phyloP scores from a whole-genome alignment of 2,797 vertebrate genomes.

The Phyllotis vaccarum region DNA sequence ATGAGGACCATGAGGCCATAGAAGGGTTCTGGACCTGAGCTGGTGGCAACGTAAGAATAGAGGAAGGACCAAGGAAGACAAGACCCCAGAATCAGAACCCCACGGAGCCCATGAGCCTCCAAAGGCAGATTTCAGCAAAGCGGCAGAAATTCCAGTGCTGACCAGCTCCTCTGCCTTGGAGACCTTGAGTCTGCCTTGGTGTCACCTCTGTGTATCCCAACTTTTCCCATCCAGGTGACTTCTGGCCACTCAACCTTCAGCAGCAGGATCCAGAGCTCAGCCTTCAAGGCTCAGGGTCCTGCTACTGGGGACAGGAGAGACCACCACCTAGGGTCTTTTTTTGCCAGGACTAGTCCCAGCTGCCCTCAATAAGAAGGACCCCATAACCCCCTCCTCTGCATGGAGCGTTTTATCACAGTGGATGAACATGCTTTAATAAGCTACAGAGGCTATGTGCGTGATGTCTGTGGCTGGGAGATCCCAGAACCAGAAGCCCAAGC shows the following conservation, averaged over 20 bases:
- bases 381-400: rapidly evolving
- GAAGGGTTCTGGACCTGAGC: not conserved
- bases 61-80: not conserved
- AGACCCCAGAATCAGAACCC: not conserved
- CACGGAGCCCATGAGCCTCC: not conserved
- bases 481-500: not conserved
- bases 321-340: not conserved
- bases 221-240: not conserved
- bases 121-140: no score
- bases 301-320: not conserved
- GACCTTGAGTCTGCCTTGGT: not conserved
- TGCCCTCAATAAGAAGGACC: not conserved
- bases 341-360: not conserved
- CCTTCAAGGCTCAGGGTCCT: not conserved
- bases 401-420: not conserved
- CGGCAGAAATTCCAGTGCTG: rapidly evolving
- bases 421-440: conserved; percentile 57
- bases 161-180: not conserved
- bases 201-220: no score
- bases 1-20: not conserved
- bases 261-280: not conserved
- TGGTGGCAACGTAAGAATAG: not conserved
- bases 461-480: not conserved
- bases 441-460: rapidly evolving
- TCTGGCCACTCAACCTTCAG: not conserved